A percentile compares a stretch with the other conserved stretches of the same genome.
phyloP scores from a whole-genome alignment of 1,140 invertebrate genomes.

The Heliconius hermathena region DNA sequence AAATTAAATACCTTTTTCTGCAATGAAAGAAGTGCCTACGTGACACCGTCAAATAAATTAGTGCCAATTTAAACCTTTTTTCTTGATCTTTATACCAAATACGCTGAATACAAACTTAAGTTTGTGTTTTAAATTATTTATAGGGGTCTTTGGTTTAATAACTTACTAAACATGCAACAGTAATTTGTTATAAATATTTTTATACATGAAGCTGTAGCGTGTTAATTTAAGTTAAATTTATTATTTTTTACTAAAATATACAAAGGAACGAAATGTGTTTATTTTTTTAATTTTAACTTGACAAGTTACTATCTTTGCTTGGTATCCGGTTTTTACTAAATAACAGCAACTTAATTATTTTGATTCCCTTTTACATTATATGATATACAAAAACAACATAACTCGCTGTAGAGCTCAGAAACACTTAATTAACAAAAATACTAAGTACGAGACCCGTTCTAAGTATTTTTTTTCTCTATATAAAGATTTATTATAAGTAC shows the following conservation, averaged over 20 bases:
- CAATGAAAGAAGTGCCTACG: not conserved
- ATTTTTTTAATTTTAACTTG: not conserved
- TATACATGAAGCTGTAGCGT: not conserved
- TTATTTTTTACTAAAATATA: not conserved
- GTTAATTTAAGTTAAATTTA: not conserved
- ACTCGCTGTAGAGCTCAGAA: too few relatives aligned
- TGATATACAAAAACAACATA: too few relatives aligned
- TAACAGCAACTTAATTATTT: not conserved
- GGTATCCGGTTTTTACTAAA: not conserved
- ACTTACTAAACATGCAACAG: not conserved
- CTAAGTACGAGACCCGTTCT: too few relatives aligned
- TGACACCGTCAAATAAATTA: not conserved
- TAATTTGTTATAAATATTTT: slow-evolving; percentile 7
- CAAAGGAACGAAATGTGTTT: not conserved
- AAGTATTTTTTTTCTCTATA: too few relatives aligned
- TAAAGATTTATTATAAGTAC: too few relatives aligned
- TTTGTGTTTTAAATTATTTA: slow-evolving; percentile 13
- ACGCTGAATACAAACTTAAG: not conserved
- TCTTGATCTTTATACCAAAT: slow-evolving; percentile 1
- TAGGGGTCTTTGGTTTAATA: not conserved
- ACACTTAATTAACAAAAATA: too few relatives aligned
- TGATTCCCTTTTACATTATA: too few relatives aligned
- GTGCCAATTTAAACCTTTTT: not conserved
- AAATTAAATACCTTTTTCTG: too few relatives aligned
- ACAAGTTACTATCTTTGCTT: not conserved